phyloP scores from a whole-genome alignment of 2,113 vertebrate genomes.

The Dendropsophus ebraccatus region DNA sequence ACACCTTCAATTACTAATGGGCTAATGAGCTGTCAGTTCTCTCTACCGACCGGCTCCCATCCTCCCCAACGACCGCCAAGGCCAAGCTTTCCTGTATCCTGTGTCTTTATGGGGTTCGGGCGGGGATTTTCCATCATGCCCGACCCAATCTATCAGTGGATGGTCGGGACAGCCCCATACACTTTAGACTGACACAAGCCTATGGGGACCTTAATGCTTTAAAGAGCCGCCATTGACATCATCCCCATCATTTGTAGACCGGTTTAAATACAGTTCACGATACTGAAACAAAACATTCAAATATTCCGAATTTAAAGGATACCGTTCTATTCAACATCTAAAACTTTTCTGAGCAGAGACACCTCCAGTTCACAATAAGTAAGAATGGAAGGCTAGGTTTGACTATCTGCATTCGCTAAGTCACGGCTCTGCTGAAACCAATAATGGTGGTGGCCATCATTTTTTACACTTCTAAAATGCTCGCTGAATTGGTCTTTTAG shows the following conservation, averaged over 20 bases:
- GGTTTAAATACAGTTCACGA: not conserved
- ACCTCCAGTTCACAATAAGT: not conserved
- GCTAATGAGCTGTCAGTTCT: too few species aligned
- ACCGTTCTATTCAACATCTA: not conserved
- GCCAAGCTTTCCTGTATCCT: too few species aligned
- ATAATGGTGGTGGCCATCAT: not conserved
- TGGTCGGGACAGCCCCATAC: too few species aligned
- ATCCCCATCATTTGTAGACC: not conserved
- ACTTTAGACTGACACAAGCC: too few species aligned
- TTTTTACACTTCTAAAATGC: constrained; percentile 13
- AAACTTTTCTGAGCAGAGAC: not conserved
- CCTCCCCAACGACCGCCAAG: too few species aligned
- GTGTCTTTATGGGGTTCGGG: too few species aligned
- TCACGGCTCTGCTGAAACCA: not conserved
- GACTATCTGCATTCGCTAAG: not conserved
- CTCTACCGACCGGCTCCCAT: too few species aligned
- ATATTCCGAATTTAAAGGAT: not conserved
- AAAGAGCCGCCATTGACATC: not conserved
- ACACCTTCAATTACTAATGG: too few species aligned
- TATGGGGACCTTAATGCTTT: not conserved
- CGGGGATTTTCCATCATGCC: too few species aligned
- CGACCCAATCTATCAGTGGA: too few species aligned
- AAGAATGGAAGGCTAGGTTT: not conserved
- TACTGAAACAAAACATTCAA: not conserved
- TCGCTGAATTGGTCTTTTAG: constrained; percentile 4